Base-by-base conservation (phyloP, 2,888 invertebrate species). In the Gnatocerus cornutus region DNA sequence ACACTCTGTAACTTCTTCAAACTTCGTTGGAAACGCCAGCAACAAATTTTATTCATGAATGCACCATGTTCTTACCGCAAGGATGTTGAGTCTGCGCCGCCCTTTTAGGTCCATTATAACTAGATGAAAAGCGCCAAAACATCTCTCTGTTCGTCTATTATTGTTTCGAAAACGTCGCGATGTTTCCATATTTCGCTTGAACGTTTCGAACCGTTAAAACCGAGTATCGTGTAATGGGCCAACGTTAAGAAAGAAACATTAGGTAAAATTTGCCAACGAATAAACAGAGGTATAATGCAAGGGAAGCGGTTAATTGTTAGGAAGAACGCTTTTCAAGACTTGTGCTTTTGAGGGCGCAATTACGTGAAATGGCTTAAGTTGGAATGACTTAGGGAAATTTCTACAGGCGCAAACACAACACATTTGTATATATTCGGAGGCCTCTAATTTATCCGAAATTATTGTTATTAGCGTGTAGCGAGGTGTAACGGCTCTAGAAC, bases 231-330 rank as follows among this genome's bases (percentile, higher is more conserved):
- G 73, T 75, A 74, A 76, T 73, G 73, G 69, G 59, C 55, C 64
- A 16, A 41, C 76, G 73, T 75, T 75, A 75, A 69, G 74, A 75
- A 70, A 71, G 69, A 72, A 72, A 61, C 75, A 72, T 74, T 76
- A 74, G 65, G 66, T 56, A 63, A 68, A 76, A 75, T 75, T 74
- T 72, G 73, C 73, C 68, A 65, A 68, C 69, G 63, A 73, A 75
- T 75, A 74, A 74, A 74, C 75, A 71, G 71, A 72, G 70, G 50
- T 59, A 59, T 74, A 73, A 74, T 68, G 72, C 59, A 68, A 69
- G 70, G 62, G 68, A 73, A 71, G 67, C 65, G 73, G 71, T 73
- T 74, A 69, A 70, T 74, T 73, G 73, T 73, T 68, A 62, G 71
- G 58, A 64, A 68, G 58, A 37, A 43, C 62, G 62, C 45, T 62